Base-by-base conservation (phyloP, 30 jellyfish, hydroid and myxozoan genomes). In the Hydractinia echinata region DNA sequence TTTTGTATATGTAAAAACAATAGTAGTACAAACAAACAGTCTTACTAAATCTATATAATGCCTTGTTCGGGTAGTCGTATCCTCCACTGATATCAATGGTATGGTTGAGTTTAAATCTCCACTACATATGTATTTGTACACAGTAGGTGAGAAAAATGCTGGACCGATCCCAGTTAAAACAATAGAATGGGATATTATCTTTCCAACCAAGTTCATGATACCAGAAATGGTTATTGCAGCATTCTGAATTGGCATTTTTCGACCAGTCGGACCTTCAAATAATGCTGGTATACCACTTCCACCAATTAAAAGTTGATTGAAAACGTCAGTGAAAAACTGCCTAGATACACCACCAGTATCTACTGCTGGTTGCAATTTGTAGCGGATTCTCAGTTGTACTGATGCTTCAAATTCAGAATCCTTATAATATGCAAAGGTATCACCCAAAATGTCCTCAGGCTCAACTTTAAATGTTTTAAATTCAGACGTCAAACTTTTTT, bases 261-360 rank as follows among this genome's bases (percentile, higher is more conserved):
- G n/a, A 10, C 10, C 10, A 10, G 10, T n/a, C 68, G 14, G 14
- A 58, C n/a, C 14, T 10, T 10, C 10, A 58, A 58, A 58, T n/a
- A 10, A 10, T 10, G 10, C 68, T 10, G 14, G n/a, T 58, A 58
- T 58, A n/a, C n/a, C n/a, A n/a, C n/a, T n/a, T n/a, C n/a, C n/a
- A n/a, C n/a, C n/a, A n/a, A n/a, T n/a, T n/a, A n/a, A n/a, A n/a
- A n/a, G n/a, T 58, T 58, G 68, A 10, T 58, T 58, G 68, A 58
- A n/a, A 10, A 58, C 10, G 10, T 58, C 14, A 10, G 68, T 58
- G 68, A 58, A 58, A 58, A 58, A 58, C 68, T 58, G 68, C 68
- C 68, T 58, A n/a, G 68, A 10, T 10, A 58, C 68, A 58, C 68
- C 68, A 58, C 68, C 68, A n/a, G 68, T 58, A 58, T 58, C 68